Conservation (phyloP, 2,113 vertebrate species). For the Eudyptes chrysolophus region DNA sequence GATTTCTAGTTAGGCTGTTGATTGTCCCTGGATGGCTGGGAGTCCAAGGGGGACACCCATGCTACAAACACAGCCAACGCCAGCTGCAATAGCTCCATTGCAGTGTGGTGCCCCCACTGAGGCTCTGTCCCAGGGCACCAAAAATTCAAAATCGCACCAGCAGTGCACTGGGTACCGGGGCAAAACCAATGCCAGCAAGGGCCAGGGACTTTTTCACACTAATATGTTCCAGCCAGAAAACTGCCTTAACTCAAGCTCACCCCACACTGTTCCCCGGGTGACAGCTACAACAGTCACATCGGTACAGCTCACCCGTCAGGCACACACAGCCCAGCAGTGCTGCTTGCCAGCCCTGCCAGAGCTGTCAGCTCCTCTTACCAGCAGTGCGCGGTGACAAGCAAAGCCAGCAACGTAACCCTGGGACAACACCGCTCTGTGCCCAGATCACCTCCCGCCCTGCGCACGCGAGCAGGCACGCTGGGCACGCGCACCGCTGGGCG, state of each 20-base stretch:
- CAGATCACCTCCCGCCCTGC: not conserved
- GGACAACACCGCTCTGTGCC: not conserved
- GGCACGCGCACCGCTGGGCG: not conserved
- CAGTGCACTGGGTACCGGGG: not conserved
- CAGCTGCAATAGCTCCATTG: not conserved
- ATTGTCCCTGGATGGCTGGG: not conserved
- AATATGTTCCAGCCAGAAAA: not conserved
- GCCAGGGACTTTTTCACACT: not conserved
- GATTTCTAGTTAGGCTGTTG: not conserved
- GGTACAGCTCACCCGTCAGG: not conserved
- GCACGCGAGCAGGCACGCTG: fast-evolving
- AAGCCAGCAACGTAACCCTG: not conserved
- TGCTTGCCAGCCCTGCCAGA: not conserved
- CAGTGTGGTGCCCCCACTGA: not conserved
- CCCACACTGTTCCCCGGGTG: not conserved
- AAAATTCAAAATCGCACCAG: not conserved
- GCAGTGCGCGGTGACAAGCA: fast-evolving
- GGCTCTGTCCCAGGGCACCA: not conserved
- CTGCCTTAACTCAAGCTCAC: not conserved
- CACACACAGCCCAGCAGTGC: not conserved
- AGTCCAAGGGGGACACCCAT: not conserved
- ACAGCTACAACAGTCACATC: not conserved
- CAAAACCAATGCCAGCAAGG: not conserved
- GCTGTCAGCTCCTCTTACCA: not conserved
- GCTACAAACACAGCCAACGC: not conserved